Conservation (phyloP, 2,797 vertebrate genomes). For the Peromyscus eremicus region DNA sequence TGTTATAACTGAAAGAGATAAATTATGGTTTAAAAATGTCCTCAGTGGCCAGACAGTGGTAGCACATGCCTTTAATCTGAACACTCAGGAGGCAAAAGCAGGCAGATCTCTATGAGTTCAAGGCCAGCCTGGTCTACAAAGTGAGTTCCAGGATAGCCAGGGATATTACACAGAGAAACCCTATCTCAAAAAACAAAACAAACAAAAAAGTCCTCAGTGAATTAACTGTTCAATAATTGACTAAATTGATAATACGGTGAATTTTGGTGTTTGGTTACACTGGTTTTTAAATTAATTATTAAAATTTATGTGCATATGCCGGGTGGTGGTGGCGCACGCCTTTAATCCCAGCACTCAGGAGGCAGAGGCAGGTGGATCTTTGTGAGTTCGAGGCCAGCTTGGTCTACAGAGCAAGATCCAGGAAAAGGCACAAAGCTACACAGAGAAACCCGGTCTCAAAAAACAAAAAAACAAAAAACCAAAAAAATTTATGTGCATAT, state of each 20-base stretch:
- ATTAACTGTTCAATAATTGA: neutral
- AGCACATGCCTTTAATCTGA: neutral
- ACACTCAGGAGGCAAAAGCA: neutral
- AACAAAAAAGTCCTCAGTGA: neutral
- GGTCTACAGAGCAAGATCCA: no score
- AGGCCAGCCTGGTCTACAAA: neutral
- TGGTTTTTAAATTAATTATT: no score
- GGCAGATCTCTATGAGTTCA: neutral
- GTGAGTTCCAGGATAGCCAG: neutral
- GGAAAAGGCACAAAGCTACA: no score
- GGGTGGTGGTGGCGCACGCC: no score
- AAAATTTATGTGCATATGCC: neutral
- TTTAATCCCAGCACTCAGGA: no score
- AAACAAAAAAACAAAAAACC: no score
- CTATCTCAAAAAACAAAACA: neutral
- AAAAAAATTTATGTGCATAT: neutral
- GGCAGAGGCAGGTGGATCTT: no score
- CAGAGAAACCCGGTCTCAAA: no score
- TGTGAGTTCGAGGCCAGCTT: no score
- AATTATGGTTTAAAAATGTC: conserved; percentile 34
- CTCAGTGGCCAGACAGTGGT: neutral
- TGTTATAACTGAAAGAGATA: neutral
- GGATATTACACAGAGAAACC: neutral
- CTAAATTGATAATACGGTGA: neutral
- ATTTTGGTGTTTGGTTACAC: neutral